Evolutionary conservation across 2,888 invertebrate species (phyloP), one percentile per base, ranked within the genome.

Genomic region (Erebia ligea): DNA sequence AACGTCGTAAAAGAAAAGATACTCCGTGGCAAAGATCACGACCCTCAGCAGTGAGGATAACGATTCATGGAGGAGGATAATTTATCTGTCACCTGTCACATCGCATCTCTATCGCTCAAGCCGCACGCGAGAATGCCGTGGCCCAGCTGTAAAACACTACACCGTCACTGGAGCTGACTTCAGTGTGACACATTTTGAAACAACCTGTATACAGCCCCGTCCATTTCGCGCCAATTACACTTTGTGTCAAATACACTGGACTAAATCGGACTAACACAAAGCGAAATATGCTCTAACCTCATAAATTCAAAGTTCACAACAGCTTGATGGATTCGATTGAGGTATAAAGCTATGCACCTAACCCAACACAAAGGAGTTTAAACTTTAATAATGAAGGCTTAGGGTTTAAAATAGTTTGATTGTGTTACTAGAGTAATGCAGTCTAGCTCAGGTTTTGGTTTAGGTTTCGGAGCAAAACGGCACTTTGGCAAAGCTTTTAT

Each of bases 221-320:
- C 88, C 90, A 89, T 91, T 91, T 89, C 89, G 84, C 89, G 87
- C 86, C 91, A 92, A 91, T 92, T 91, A 91, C 88, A 87, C 81
- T 87, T 84, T 81, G 83, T 87, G 89, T 89, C 90, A 90, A 86
- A 88, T 81, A 87, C 89, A 89, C 84, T 83, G 85, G 83, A 48
- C 67, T 67, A 17, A 58, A 58, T 57, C 80, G 77, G 79, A 82
- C 45, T 74, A 61, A 71, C 56, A 58, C 75, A 75, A 74, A 56
- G 54, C 10, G 78, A 81, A 81, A 75, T 65, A 69, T 69, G 72
- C 84, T 76, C 76, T 84, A 81, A 48, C 63, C 2, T 42, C 10
- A n/a, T 62, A 11, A 0, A 0, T 0, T 69, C 73, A 82, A 78
- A 80, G 81, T 75, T 64, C 68, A 76, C 70, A 80, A 70, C 73